These are phyloP conservation scores for Sterrhoptilus dennistouni DNA, from an alignment of 2,113 vertebrate species.

Conservation along the genomic window DNA sequence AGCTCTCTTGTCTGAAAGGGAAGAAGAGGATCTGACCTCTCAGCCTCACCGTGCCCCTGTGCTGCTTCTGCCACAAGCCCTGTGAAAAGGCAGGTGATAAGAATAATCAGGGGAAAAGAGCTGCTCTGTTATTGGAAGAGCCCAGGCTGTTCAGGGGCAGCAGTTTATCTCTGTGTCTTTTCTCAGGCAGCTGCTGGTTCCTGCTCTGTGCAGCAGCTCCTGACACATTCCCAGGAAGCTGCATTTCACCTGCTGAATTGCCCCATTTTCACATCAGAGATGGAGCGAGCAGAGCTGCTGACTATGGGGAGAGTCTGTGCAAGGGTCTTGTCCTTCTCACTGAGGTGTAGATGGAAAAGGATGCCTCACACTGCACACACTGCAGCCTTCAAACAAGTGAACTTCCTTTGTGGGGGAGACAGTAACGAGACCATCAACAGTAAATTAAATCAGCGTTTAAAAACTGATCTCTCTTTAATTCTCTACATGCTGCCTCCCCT, in stretches of 20 bases:
- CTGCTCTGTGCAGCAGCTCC: not conserved
- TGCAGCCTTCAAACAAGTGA: not conserved
- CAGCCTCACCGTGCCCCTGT: not conserved
- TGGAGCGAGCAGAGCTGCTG: not conserved
- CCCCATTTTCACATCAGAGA: not conserved
- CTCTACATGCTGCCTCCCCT: not conserved
- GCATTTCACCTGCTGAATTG: not conserved
- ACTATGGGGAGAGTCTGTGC: not conserved
- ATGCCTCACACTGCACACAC: not conserved
- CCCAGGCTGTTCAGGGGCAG: not conserved
- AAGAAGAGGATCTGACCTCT: not conserved
- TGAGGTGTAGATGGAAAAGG: not conserved
- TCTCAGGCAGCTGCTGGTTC: not conserved
- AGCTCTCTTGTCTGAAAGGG: not conserved
- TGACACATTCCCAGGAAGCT: not conserved
- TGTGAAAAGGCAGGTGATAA: not conserved
- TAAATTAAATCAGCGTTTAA: not conserved
- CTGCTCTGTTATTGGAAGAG: not conserved
- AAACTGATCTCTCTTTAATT: not conserved
- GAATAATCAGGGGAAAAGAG: slow-evolving; percentile 7
- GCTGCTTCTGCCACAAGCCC: not conserved
- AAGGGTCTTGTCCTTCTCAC: not conserved
- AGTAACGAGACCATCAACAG: not conserved
- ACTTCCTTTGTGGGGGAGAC: not conserved
- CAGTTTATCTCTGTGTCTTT: not conserved